These are phyloP conservation scores for Urocyon cinereoargenteus DNA, from an alignment of 2,797 vertebrate genomes.

Conservation along the genomic window DNA sequence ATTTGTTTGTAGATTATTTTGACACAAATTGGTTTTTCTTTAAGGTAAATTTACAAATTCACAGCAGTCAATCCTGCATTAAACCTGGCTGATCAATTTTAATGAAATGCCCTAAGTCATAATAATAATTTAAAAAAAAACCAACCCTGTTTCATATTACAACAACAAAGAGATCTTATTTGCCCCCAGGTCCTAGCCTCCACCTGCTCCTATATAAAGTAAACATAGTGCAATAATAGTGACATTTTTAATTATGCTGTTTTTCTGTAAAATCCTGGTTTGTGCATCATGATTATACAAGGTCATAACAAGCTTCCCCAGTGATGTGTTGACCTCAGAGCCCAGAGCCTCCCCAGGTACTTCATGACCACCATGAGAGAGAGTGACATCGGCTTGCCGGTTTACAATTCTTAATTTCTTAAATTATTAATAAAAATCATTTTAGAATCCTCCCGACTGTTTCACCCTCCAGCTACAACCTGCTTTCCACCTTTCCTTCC, in stretches of 20 bases:
- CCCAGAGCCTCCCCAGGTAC: background rate
- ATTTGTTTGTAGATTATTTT: constrained; percentile 74
- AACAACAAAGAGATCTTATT: constrained; percentile 68
- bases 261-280: constrained; percentile 62
- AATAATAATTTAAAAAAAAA: constrained; percentile 74
- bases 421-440: background rate
- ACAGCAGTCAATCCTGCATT: constrained; percentile 77
- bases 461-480: accelerated
- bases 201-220: constrained; percentile 62
- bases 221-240: background rate
- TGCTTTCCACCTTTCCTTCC: accelerated
- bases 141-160: constrained; percentile 68
- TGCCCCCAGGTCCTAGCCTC: constrained; percentile 64
- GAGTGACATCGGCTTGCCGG: background rate
- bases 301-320: background rate
- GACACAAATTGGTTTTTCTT: constrained; percentile 83
- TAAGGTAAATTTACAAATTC: constrained; percentile 81
- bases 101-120: constrained; percentile 81
- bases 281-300: background rate
- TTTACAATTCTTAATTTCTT: background rate
- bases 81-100: constrained; percentile 84
- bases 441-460: background rate
- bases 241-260: constrained; percentile 65
- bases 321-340: constrained; percentile 31
- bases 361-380: accelerated